Base-by-base conservation (phyloP, 2,888 invertebrate genomes). In the Melolontha melolontha region DNA sequence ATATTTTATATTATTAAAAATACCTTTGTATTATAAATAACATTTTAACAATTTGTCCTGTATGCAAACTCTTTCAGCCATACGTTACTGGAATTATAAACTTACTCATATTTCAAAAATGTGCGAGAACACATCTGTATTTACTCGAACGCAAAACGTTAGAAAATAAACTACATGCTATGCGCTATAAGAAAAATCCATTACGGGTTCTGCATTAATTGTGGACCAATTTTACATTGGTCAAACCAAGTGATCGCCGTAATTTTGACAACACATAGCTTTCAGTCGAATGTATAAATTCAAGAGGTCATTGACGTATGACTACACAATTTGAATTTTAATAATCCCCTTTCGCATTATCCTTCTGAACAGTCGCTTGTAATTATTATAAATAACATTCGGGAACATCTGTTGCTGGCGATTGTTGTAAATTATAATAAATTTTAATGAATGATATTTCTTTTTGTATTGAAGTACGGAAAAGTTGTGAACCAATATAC, bases 371-470 rank as follows among this genome's bases (percentile, higher is more conserved):
- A 52, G 29, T 29, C 51, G 10, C 14, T 52, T 34, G 34, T 52
- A 52, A 34, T 12, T 10, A 52, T 52, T 52, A 52, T 52, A 34
- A 52, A 52, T 34, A 27, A 52, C 27, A 52, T 52, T 52, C 17
- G 51, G 51, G n/a, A 52, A 52, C 51, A 52, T 52, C 51, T 52
- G 51, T 52, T 52, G 14, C 34, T 6, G 2, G 41, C 11, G 11
- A 10, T 41, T n/a, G 41, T 10, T n/a, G 29, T 52, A 7, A 52
- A 12, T 17, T 52, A 27, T 12, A 14, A 11, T 34, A 17, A 52
- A 17, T 52, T 12, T 52, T 52, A 52, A 52, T 34, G 22, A 34
- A 52, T 52, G 34, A 34, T 34, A 11, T 34, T 52, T n/a, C 14
- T 34, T 6, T 34, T 22, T 22, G 22, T 22, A 22, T 22, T 22